Evolutionary conservation across 2,113 vertebrate genomes (phyloP), one percentile per base, ranked within the genome.

Genomic region (Megaceryle maxima): DNA sequence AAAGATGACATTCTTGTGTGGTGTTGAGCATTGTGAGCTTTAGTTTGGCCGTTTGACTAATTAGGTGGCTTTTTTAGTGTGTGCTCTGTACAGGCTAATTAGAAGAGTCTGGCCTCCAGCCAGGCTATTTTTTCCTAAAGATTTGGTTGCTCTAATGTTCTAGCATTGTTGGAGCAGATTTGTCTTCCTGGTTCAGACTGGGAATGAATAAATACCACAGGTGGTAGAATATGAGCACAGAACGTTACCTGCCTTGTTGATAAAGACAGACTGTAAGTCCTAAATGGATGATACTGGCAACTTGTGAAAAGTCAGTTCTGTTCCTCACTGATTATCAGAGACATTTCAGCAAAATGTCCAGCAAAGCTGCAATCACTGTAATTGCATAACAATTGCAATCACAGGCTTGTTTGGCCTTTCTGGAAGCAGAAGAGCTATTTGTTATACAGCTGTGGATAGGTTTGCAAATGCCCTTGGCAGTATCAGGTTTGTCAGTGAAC

Each of bases 351-450:
- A 90, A 89, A 83, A 72, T 19, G 88, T 95, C 89, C 88, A 84
- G 90, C 83, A 83, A 96, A 94, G 85, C 87, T 94, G 68, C 92
- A 96, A 91, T 96, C 92, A 89, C 39, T 35, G 83, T 96, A 95
- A 96, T 95, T 93, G 88, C 57, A 59, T 75, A 91, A 95, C 90
- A 83, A 73, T 92, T 86, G 91, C 85, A 96, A 67, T 97, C 90
- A 87, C n/a, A 78, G 62, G 77, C 83, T 87, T 91, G 89, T 91
- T 87, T 91, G 93, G 83, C 83, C 93, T 89, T 89, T 87, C 60
- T 91, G 78, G 70, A 85, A 81, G 62, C 41, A 90, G 86, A 95
- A 29, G 5, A 75, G 59, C 79, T 89, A 76, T 95, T 94, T 87
- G 69, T 88, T 95, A 44, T 25, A 59, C 25, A 77, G 64, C 72